phyloP scores from a whole-genome alignment of 2,888 invertebrate species.

The Drosophila siamana region DNA sequence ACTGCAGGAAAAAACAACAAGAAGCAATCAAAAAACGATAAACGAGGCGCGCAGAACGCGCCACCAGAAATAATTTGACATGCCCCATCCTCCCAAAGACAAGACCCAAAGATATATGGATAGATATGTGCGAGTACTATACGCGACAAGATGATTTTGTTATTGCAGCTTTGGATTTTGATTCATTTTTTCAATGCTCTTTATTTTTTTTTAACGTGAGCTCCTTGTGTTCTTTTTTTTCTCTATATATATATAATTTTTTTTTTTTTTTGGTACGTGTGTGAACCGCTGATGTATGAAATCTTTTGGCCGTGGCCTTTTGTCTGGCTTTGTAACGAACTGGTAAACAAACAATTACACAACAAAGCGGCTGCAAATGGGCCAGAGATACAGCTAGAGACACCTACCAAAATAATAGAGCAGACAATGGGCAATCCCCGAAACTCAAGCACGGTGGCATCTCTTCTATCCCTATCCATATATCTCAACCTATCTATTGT shows the following conservation, averaged over 20 bases:
- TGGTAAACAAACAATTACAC: conserved; percentile 77
- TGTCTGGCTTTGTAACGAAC: conserved; percentile 68
- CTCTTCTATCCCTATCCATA: conserved; percentile 24
- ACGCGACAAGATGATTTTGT: conserved; percentile 57
- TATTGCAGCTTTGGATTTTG: conserved; percentile 75
- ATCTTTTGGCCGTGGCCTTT: conserved; percentile 70
- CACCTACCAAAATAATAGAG: conserved; percentile 67
- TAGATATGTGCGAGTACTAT: conserved; percentile 11
- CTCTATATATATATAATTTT: too few relatives aligned
- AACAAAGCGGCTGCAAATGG: conserved; percentile 68
- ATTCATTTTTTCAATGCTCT: conserved; percentile 52
- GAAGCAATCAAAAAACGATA: conserved; percentile 76
- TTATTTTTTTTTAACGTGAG: conserved; percentile 17
- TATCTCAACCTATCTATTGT: conserved; percentile 35
- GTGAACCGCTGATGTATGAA: conserved; percentile 69
- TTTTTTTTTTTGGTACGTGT: conserved; percentile 66
- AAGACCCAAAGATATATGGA: conserved; percentile 4
- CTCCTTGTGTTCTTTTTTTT: background rate
- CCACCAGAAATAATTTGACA: conserved; percentile 72
- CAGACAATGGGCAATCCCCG: conserved; percentile 37
- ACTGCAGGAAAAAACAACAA: conserved; percentile 13
- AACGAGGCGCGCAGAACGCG: conserved; percentile 55
- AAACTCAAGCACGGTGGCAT: conserved; percentile 73
- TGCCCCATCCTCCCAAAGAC: conserved; percentile 13
- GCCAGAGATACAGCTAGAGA: conserved; percentile 58